Conservation (phyloP, 2,888 invertebrate species). For the Xestia rhomboidea region DNA sequence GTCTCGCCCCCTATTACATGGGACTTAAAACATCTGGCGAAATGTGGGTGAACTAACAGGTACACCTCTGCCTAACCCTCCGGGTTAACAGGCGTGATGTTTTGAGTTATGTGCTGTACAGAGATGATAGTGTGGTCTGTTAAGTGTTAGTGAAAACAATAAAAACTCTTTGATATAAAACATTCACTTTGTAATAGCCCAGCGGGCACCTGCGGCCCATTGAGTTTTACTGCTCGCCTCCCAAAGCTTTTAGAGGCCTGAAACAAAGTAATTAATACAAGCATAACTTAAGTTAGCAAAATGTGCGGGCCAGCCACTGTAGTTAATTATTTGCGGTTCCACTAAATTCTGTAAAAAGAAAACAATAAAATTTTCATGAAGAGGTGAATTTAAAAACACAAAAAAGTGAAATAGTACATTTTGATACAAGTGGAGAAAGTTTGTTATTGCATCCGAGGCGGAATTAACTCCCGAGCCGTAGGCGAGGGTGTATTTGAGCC, state of each 20-base stretch:
- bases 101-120: too few species aligned
- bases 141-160: constrained; percentile 27
- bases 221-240: constrained; percentile 45
- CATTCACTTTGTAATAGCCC: constrained; percentile 39
- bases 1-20: too few species aligned
- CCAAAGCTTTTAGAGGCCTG: constrained; percentile 51
- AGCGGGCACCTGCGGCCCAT: constrained; percentile 46
- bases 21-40: too few species aligned
- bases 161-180: constrained; percentile 50
- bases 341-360: constrained; percentile 1
- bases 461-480: too few species aligned
- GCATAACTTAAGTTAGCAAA: constrained; percentile 31
- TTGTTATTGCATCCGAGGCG: too few species aligned
- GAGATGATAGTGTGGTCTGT: neutral
- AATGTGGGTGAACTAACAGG: too few species aligned
- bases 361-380: constrained; percentile 5
- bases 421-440: too few species aligned
- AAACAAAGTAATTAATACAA: constrained; percentile 61
- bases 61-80: neutral
- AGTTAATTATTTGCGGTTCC: constrained; percentile 25
- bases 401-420: too few species aligned
- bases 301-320: neutral
- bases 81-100: neutral
- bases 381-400: neutral
- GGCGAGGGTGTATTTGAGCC: too few species aligned